Evolutionary conservation across 2,888 invertebrate species (phyloP), one percentile per base, ranked within the genome.

Genomic region (Arctia plantaginis): DNA sequence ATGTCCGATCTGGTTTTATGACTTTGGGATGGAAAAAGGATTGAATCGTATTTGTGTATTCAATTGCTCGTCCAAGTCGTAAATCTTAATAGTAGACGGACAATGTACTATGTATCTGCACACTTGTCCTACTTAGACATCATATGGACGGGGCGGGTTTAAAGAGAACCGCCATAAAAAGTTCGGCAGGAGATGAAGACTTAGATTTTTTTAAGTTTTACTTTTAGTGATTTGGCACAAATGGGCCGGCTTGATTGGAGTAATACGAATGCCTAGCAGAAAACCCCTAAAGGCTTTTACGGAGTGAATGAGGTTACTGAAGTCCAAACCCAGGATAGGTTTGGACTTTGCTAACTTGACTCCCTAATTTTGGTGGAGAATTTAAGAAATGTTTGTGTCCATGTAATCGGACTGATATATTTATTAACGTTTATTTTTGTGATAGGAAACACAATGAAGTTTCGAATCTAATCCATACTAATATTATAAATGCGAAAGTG

Each of bases 1-100:
- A 39, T 39, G 71, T 44, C 66, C 72, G 66, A 72, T 72, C 72
- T 72, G 44, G 62, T 72, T 76, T 76, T 76, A 76, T 76, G 47
- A 66, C 65, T 76, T 69, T 69, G 75, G 75, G 66, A 76, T 76
- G 39, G 74, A 70, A 72, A 75, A 69, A 72, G 69, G 72, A 72
- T 76, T 72, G 66, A 72, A 72, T 67, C 66, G 66, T 72, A 35
- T 67, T 69, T 62, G 68, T 67, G 64, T 75, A 41, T 66, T 27
- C 66, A 35, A 62, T 72, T 75, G 65, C 35, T 70, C 72, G 72
- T 72, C 64, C 59, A 27, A 20, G 41, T 66, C 59, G 75, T 72
- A 51, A 74, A 74, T 71, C 70, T 67, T 71, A 71, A 35, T 44
- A 44, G 51, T 47, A 41, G 55, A 66, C 69, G 68, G 41, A 27